Evolutionary conservation across 2,888 invertebrate species (phyloP), one percentile per base, ranked within the genome.

Genomic region (Schrankia costaestrigalis): DNA sequence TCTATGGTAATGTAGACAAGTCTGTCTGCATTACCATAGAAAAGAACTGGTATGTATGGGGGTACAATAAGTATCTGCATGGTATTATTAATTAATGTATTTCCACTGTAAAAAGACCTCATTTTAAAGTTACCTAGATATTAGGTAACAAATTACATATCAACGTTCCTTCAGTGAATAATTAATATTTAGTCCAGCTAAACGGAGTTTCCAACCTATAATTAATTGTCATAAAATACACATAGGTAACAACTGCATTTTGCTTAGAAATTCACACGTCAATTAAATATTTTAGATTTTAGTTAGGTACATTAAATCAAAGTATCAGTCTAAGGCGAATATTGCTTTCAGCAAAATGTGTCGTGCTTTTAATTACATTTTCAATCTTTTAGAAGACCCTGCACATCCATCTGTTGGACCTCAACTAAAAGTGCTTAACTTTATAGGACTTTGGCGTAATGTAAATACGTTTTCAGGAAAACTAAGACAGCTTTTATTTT

Each of bases 341-440:
- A n/a, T n/a, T n/a, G 8, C 10, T 24, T 37, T 33, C 19, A 27
- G 3, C 14, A 42, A 45, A 39, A 46, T 43, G 43, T 23, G 26
- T n/a, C 7, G 7, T 14, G 28, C 27, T 3, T 18, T 52, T 3
- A 6, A 15, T 13, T 3, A 41, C n/a, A 11, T 68, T 10, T 26
- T 68, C 0, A 51, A 48, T 1, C 50, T 52, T 31, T 46, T 76
- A 1, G 72, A 78, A 46, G 60, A 78, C 26, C 46, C 68, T 2
- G 46, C 43, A 3, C 50, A 78, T 24, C 79, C 79, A 2, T 74
- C 76, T 2, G 43, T 78, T 1, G 78, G 77, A 1, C 75, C 74
- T 2, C 67, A 76, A 41, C 52, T 81, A 1, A 52, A 63, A 10
- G 30, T 75, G 1, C 37, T 79, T 4, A 48, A 44, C 1, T 43